A percentile compares a stretch with the other conserved stretches of the same genome.
These are phyloP conservation scores for Sinohyriopsis cumingii DNA, from an alignment of 2,888 invertebrate genomes.

Conservation along the genomic window DNA sequence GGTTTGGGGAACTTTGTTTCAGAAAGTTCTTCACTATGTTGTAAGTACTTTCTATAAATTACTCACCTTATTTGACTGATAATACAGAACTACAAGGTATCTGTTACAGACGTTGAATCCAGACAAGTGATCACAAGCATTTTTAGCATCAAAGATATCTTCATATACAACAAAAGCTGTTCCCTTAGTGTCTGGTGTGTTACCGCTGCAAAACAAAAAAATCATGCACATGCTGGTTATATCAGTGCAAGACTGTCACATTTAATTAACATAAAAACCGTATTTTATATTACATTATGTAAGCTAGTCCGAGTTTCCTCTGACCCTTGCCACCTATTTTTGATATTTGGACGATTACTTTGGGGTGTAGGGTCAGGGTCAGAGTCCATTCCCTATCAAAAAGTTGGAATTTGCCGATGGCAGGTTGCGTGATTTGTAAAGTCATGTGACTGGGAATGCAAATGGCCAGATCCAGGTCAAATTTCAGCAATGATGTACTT, in stretches of 20 bases:
- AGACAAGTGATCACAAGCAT: slow-evolving; percentile 98
- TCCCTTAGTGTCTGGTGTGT: slow-evolving; percentile 97
- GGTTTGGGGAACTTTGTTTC: too few relatives aligned
- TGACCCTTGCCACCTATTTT: too few relatives aligned
- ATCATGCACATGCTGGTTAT: neutral
- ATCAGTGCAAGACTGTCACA: neutral
- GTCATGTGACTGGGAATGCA: too few relatives aligned
- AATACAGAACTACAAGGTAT: slow-evolving; percentile 98
- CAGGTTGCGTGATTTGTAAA: too few relatives aligned
- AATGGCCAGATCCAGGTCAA: too few relatives aligned
- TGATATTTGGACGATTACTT: too few relatives aligned
- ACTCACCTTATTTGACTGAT: slow-evolving; percentile 80
- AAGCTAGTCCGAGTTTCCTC: too few relatives aligned
- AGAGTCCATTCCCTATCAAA: too few relatives aligned
- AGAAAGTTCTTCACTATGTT: neutral
- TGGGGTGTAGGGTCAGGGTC: too few relatives aligned
- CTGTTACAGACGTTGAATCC: slow-evolving; percentile 99
- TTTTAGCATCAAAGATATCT: slow-evolving; percentile 99
- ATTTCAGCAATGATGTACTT: too few relatives aligned
- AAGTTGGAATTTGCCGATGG: too few relatives aligned
- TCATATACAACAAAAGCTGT: slow-evolving; percentile 99
- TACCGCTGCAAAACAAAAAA: slow-evolving; percentile 80
- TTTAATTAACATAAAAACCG: neutral
- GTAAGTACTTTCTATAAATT: neutral
- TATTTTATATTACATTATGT: slow-evolving; percentile 1